A percentile compares a stretch with the other conserved stretches of the same genome.
Evolutionary conservation across 2,113 vertebrate genomes (phyloP).

Genomic region (Psephotus haematonotus): DNA sequence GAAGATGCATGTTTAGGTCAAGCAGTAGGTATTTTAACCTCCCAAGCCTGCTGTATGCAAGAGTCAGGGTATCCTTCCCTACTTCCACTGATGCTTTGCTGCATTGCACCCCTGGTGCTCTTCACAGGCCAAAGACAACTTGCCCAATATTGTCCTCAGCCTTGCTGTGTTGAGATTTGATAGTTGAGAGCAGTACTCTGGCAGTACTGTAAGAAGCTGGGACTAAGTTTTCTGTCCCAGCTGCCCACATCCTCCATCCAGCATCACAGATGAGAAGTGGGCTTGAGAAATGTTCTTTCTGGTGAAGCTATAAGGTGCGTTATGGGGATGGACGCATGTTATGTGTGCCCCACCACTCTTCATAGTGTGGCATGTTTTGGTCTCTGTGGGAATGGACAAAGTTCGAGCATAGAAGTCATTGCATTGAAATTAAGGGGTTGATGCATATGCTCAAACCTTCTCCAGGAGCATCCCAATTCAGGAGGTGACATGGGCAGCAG

Average conservation of each 20-base stretch:
- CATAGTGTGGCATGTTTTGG: neutral
- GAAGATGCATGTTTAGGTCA: neutral
- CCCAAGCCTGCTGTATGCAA: neutral
- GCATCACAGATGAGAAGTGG: neutral
- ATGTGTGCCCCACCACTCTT: neutral
- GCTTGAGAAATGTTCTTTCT: neutral
- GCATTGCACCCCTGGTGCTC: too few species aligned
- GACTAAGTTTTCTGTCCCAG: neutral
- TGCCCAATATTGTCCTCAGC: neutral
- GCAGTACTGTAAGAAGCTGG: neutral
- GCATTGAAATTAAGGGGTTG: neutral
- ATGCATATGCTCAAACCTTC: neutral
- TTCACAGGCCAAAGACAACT: neutral
- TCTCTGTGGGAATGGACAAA: neutral
- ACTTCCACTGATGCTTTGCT: neutral
- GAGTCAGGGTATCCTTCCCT: neutral
- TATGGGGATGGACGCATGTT: neutral
- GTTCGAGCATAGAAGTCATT: neutral
- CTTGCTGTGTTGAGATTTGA: neutral
- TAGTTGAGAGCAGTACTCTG: neutral
- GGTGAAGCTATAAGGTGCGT: neutral
- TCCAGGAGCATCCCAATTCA: neutral
- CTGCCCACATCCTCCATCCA: neutral
- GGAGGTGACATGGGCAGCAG: neutral
- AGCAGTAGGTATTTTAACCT: neutral